Evolutionary conservation across 2,113 vertebrate species (phyloP), one percentile per base, ranked within the genome.

Genomic region (Alectura lathami): DNA sequence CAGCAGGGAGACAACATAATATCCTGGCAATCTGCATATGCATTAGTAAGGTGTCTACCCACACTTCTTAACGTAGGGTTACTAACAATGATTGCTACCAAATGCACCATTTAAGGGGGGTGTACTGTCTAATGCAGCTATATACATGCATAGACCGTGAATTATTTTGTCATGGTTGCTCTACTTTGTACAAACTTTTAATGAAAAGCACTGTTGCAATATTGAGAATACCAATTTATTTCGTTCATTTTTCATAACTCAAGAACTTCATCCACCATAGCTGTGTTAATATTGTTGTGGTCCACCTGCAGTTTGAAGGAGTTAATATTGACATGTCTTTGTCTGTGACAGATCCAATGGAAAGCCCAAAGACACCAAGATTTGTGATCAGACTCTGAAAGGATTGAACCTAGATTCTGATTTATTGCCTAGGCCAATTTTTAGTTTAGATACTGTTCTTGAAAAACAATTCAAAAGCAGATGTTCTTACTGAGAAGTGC

Each of bases 181-280:
- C 2, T 81, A 75, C 43, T 93, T 89, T 12, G 16, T 91, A 91
- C 91, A 90, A 94, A 69, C 43, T 34, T 77, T 81, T 94, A 94
- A 96, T 91, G 83, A 96, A 96, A 93, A 88, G 26, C 16, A 27
- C 67, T 93, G 85, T 93, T 95, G 93, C 84, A 95, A 95, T 63
- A 38, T 54, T 18, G 8, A 32, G 60, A 86, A 81, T 89, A 59
- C 38, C 1, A 4, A 26, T 48, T 86, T 73, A 32, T 47, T 68
- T 63, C 42, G 13, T 32, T 59, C 43, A 29, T 48, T 92, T 38
- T 59, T 47, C 6, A 3, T 69, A 47, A 67, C 38, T 63, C 70
- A 93, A 87, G 38, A 83, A 51, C 36, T 89, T 80, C 21, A 64
- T 63, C 93, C 47, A 80, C 88, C 69, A 20, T 47, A 70, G 21